These are phyloP conservation scores for Vipera latastei DNA, from an alignment of 2,797 vertebrate genomes.

Conservation along the genomic window DNA sequence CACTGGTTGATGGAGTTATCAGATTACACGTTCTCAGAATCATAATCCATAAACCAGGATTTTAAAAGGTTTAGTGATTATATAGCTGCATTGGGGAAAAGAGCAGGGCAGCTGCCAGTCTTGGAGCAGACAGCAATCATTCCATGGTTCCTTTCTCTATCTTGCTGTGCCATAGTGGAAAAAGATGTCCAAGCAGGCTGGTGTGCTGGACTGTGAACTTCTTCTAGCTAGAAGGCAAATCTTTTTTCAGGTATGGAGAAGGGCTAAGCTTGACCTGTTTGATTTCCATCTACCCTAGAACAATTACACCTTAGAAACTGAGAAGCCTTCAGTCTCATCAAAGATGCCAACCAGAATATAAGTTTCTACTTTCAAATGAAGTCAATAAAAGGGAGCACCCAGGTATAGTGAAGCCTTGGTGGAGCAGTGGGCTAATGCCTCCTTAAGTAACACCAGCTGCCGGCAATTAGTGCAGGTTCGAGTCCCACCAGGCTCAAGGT, in stretches of 20 bases:
- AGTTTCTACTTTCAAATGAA: not conserved
- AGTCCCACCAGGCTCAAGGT: too few species aligned
- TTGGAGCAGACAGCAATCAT: not conserved
- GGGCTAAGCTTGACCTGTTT: not conserved
- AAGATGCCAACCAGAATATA: not conserved
- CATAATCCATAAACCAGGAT: slow-evolving; percentile 58
- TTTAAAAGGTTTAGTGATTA: slow-evolving; percentile 60
- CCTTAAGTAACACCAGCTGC: too few species aligned
- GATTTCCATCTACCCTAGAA: not conserved
- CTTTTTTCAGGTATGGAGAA: not conserved
- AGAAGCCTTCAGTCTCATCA: not conserved
- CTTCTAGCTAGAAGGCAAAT: not conserved
- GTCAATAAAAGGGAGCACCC: not conserved
- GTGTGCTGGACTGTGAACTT: not conserved
- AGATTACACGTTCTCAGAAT: slow-evolving; percentile 66
- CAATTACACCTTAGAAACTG: not conserved
- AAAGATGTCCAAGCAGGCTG: not conserved
- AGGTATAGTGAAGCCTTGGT: not conserved
- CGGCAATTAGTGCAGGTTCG: too few species aligned
- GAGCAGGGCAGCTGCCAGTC: not conserved
- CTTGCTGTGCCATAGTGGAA: not conserved
- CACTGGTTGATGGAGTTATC: slow-evolving; percentile 44
- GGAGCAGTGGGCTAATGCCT: too few species aligned
- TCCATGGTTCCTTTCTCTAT: not conserved
- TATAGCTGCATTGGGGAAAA: slow-evolving; percentile 3